Base-by-base conservation (phyloP, 2,797 vertebrate species). In the Clarias platycephalus region DNA sequence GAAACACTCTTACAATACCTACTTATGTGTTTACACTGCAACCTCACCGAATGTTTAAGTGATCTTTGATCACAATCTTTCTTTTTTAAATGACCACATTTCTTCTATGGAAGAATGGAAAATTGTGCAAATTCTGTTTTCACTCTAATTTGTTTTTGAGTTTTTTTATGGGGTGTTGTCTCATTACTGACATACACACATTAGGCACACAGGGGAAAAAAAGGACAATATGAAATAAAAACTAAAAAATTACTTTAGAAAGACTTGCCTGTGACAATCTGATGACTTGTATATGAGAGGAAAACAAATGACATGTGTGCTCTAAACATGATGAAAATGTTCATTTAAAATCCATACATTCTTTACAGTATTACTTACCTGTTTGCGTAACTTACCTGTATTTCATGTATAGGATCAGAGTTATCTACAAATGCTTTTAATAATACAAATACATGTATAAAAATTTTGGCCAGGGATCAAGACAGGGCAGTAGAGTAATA, bases 341-440 rank as follows among this genome's bases (percentile, higher is more conserved):
- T 66, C 75, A 64, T 8, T 62, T 16, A 81, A 70, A 37, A 37
- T 70, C 34, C 31, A 64, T 24, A 40, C 4, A 66, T 28, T 49
- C 4, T 22, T 86, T 74, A 5, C 60, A 86, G 26, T 53, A 44
- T 62, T 80, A 89, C 88, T 89, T 88, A 89, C 88, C 88, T 86
- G 84, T 26, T 57, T 67, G 79, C 78, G 80, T 57, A 81, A 88
- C 86, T 86, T 87, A 89, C 88, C 88, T 71, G 40, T 44, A 44
- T 79, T 40, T 86, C 58, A 53, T 63, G 44, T 64, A n/a, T 18
- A 16, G 75, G n/a, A 67, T n/a, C 34, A 86, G 58, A 80, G 55
- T 63, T 62, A 77, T 13, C 57, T 34, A 72, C 6, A 66, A 37
- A 53, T 63, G 5, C 31, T 49, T 85, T 55, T 81, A n/a, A 34